Evolutionary conservation across 2,113 vertebrate genomes (phyloP).

Genomic region (Paratilapia polleni): DNA sequence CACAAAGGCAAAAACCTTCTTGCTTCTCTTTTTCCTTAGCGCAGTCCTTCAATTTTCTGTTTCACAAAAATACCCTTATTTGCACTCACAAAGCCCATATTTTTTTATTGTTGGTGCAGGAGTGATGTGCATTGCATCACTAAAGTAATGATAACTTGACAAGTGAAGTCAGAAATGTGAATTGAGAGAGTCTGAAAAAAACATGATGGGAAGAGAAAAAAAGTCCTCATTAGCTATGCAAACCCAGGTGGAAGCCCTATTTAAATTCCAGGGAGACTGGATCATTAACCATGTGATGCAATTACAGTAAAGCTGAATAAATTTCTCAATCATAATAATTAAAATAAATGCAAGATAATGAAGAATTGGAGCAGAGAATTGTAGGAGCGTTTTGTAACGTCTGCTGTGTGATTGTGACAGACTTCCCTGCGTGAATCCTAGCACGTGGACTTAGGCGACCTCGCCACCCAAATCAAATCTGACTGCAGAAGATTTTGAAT

Average conservation of each 20-base stretch:
- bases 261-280: constrained; percentile 50
- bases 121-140: constrained; percentile 31
- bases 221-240: constrained; percentile 48
- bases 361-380: constrained; percentile 45
- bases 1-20: constrained; percentile 9
- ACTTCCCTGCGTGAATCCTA: constrained; percentile 27
- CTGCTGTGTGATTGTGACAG: constrained; percentile 34
- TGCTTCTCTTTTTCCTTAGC: background rate
- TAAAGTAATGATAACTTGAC: constrained; percentile 24
- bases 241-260: constrained; percentile 44
- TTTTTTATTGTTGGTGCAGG: background rate
- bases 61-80: constrained; percentile 19
- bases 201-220: background rate
- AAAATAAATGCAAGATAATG: constrained; percentile 53
- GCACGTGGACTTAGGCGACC: constrained; percentile 12
- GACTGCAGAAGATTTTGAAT: constrained; percentile 53
- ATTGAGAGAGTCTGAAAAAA: constrained; percentile 26
- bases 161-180: constrained; percentile 43
- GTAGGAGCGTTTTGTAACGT: constrained; percentile 12
- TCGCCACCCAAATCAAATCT: constrained; percentile 53
- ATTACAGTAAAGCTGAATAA: constrained; percentile 63
- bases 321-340: constrained; percentile 60
- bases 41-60: background rate
- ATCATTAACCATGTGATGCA: constrained; percentile 64
- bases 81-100: constrained; percentile 8